phyloP scores from a whole-genome alignment of 2,888 invertebrate species.

The Cantharis rustica region DNA sequence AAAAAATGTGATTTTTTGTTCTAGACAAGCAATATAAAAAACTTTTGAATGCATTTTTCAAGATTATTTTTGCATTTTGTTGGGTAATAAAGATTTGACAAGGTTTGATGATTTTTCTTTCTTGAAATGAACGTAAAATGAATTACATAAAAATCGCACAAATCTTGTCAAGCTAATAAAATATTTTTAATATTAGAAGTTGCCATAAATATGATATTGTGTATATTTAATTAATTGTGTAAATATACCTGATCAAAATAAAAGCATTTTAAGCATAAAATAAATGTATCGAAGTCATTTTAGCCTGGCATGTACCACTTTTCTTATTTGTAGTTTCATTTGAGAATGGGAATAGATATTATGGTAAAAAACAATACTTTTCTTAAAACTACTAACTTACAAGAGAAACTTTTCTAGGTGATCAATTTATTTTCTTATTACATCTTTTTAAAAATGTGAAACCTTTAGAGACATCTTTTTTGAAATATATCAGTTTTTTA shows the following conservation, averaged over 20 bases:
- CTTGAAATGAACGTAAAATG: background rate
- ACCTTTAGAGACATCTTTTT: no score
- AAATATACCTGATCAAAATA: slow-evolving; percentile 34
- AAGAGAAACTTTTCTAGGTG: no score
- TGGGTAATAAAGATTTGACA: background rate
- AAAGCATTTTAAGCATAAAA: slow-evolving; percentile 14
- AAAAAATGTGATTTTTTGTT: slow-evolving; percentile 1
- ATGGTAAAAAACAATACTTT: no score
- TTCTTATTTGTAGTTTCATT: no score
- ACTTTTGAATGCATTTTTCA: background rate
- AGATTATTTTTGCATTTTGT: background rate
- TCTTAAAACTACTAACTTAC: no score
- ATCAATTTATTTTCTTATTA: no score
- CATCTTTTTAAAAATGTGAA: no score
- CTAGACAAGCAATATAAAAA: background rate
- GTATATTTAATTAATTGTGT: slow-evolving; percentile 38
- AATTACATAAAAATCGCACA: background rate
- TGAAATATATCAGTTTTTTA: no score
- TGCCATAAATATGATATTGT: slow-evolving; percentile 42
- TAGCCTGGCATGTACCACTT: no score
- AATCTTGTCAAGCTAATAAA: background rate
- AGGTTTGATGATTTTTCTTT: background rate
- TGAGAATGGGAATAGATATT: no score
- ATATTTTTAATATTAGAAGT: slow-evolving; percentile 36
- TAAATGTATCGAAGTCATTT: background rate